Evolutionary conservation across 2,113 vertebrate species (phyloP).

Genomic region (Alouatta palliata): DNA sequence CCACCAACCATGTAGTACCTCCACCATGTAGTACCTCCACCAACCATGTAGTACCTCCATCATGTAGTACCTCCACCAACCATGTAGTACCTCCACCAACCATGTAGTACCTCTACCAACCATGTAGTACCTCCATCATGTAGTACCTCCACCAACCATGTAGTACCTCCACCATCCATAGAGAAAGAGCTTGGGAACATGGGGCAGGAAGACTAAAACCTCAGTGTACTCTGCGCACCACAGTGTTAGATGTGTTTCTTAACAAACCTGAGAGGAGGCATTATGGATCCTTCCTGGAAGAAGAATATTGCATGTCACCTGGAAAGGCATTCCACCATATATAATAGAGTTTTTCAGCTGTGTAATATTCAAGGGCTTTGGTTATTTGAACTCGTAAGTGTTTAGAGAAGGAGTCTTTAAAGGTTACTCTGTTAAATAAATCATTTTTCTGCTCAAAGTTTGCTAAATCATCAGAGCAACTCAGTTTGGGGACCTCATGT

Average conservation of each 20-base stretch:
- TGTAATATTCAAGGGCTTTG: background rate
- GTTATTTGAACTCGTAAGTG: background rate
- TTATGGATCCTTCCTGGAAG: too few species aligned
- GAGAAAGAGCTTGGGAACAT: background rate
- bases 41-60: too few species aligned
- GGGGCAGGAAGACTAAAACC: background rate
- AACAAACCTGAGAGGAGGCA: accelerated
- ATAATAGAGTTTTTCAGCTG: background rate
- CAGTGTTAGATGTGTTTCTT: accelerated
- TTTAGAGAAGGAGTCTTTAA: background rate
- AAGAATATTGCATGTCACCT: accelerated
- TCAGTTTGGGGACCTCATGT: too few species aligned
- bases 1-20: too few species aligned
- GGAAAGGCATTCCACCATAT: accelerated
- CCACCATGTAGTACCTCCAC: too few species aligned
- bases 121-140: too few species aligned
- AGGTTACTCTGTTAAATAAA: background rate
- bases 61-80: too few species aligned
- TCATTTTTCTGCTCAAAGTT: background rate
- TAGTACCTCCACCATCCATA: too few species aligned
- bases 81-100: too few species aligned
- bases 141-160: too few species aligned
- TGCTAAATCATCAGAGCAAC: background rate
- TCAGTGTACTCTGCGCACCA: accelerated
- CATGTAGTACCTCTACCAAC: too few species aligned